Percentiles rank a stretch among this genome's conserved stretches.
Conservation (phyloP, 2,113 vertebrate genomes). For the Oryzias celebensis region DNA sequence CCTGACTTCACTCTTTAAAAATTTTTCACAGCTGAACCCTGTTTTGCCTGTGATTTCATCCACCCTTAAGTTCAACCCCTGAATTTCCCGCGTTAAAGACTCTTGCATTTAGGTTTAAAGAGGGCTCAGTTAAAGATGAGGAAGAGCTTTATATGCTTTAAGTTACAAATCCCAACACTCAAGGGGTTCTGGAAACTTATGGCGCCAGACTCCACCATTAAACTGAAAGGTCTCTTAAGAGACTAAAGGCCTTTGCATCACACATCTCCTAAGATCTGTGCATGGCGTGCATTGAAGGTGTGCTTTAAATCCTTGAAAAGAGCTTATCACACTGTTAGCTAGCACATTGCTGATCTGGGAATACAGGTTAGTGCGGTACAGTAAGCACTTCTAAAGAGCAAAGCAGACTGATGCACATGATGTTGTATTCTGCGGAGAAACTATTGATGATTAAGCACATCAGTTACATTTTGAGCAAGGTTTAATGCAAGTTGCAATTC, state of each 20-base stretch:
- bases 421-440: slow-evolving; percentile 19
- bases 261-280: slow-evolving; percentile 36
- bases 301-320: slow-evolving; percentile 29
- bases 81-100: slow-evolving; percentile 1
- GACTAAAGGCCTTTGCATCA: slow-evolving; percentile 51
- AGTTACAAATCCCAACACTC: slow-evolving; percentile 37
- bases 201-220: slow-evolving; percentile 23
- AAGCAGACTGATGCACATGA: slow-evolving; percentile 30
- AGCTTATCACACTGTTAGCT: slow-evolving; percentile 4
- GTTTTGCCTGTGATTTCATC: too few relatives aligned
- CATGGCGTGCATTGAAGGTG: slow-evolving; percentile 45
- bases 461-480: background rate
- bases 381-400: slow-evolving; percentile 21
- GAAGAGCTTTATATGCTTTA: slow-evolving; percentile 14
- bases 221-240: slow-evolving; percentile 36
- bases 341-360: slow-evolving; percentile 27
- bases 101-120: slow-evolving; percentile 32
- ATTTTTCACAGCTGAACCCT: too few relatives aligned
- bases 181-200: slow-evolving; percentile 10
- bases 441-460: background rate
- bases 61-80: too few relatives aligned
- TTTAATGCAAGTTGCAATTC: background rate
- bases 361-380: slow-evolving; percentile 29
- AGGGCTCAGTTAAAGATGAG: slow-evolving; percentile 11
- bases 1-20: too few relatives aligned